Evolutionary conservation across 2,797 vertebrate genomes (phyloP).

Genomic region (Muscicapa comitata): DNA sequence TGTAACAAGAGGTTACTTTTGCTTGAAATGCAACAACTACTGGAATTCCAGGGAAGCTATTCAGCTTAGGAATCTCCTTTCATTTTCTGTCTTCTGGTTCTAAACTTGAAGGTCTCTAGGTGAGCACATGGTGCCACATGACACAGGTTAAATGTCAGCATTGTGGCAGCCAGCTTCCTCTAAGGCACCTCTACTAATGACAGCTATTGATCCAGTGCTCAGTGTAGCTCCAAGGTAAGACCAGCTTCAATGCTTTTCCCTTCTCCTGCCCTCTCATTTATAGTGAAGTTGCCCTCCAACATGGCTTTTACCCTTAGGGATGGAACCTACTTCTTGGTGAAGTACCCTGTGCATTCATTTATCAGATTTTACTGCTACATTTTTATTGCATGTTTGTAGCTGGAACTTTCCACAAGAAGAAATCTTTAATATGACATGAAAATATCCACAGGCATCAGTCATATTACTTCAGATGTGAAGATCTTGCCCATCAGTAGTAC

Average conservation of each 20-base stretch:
- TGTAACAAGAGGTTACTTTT: background rate
- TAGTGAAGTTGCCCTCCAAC: background rate
- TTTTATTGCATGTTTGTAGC: background rate
- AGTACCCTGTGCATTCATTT: background rate
- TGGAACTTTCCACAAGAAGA: background rate
- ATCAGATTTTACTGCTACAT: background rate
- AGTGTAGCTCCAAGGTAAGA: background rate
- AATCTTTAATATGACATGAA: background rate
- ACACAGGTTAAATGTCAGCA: constrained; percentile 1
- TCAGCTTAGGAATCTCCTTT: background rate
- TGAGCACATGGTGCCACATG: background rate
- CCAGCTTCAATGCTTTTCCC: background rate
- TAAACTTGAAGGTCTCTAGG: background rate
- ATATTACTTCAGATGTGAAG: background rate
- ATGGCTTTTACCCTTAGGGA: background rate
- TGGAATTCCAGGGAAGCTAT: background rate
- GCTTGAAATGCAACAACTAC: background rate
- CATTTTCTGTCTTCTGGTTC: background rate
- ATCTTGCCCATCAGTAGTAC: background rate
- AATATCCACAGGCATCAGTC: background rate
- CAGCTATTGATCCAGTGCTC: constrained; percentile 21
- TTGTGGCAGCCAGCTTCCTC: background rate
- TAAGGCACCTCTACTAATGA: background rate
- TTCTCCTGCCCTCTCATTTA: background rate
- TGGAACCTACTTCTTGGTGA: background rate